Conservation (phyloP, 2,113 vertebrate species). For the Barnardius zonarius region DNA sequence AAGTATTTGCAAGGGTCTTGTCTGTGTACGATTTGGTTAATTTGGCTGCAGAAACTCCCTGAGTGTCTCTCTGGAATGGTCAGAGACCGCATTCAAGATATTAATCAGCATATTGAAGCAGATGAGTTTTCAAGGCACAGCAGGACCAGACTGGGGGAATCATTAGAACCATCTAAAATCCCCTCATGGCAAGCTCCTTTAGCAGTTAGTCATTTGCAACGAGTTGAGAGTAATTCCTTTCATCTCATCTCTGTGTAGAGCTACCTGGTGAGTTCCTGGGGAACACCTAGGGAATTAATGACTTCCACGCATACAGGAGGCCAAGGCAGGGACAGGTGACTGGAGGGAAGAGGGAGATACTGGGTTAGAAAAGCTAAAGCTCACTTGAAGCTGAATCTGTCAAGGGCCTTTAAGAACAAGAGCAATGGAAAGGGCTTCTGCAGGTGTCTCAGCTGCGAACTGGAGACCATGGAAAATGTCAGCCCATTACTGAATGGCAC, state of each 20-base stretch:
- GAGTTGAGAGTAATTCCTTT: background rate
- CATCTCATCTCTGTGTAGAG: background rate
- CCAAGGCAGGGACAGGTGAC: accelerated
- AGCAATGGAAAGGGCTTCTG: background rate
- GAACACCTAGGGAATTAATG: background rate
- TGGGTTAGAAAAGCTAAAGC: background rate
- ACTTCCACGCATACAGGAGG: accelerated
- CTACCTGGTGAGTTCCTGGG: background rate
- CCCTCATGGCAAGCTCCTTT: background rate
- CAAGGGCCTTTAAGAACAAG: background rate
- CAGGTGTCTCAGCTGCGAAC: background rate
- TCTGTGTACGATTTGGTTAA: background rate
- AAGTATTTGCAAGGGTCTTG: background rate
- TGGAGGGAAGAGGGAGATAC: background rate
- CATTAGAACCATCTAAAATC: background rate
- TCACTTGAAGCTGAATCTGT: background rate
- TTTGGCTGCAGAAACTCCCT: background rate
- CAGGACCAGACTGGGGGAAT: background rate
- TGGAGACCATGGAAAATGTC: background rate
- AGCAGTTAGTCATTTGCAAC: background rate
- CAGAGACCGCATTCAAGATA: background rate
- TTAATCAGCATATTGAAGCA: background rate
- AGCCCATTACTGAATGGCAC: background rate
- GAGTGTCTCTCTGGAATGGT: background rate
- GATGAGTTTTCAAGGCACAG: background rate